Conservation (phyloP, 2,113 vertebrate genomes). For the Scartelaos histophorus region DNA sequence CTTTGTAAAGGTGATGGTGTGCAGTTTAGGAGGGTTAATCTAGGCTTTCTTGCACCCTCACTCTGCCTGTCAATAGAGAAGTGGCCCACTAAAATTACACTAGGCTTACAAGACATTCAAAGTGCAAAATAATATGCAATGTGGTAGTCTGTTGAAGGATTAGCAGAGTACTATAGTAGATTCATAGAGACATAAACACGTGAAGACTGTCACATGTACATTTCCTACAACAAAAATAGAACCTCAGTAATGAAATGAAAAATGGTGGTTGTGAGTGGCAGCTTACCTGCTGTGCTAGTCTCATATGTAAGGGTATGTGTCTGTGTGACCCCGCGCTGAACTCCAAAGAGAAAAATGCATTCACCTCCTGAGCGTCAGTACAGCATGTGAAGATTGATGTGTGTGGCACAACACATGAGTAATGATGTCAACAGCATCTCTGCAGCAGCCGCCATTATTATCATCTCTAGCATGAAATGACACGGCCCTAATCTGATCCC, state of each 20-base stretch:
- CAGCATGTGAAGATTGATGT: constrained; percentile 75
- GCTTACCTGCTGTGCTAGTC: constrained; percentile 66
- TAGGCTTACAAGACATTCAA: neutral
- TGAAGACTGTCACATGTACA: constrained; percentile 14
- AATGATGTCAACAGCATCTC: constrained; percentile 77
- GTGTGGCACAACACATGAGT: constrained; percentile 71
- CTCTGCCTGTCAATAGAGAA: constrained; percentile 51
- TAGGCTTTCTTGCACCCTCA: constrained; percentile 57
- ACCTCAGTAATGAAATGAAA: constrained; percentile 34
- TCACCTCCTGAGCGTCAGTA: constrained; percentile 75
- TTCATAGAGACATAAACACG: constrained; percentile 14
- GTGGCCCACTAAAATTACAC: constrained; percentile 35
- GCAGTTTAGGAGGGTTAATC: constrained; percentile 69
- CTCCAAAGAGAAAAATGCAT: constrained; percentile 75
- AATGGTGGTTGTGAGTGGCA: constrained; percentile 40
- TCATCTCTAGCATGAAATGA: constrained; percentile 71
- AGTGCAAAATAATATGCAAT: constrained; percentile 12
- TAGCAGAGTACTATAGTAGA: constrained; percentile 17
- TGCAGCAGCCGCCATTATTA: constrained; percentile 65
- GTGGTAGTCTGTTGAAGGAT: constrained; percentile 25
- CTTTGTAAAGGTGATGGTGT: constrained; percentile 76
- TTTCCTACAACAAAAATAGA: neutral
- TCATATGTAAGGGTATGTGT: constrained; percentile 53
- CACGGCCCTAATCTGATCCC: constrained; percentile 65
- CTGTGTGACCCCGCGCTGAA: constrained; percentile 71